A percentile compares a stretch with the other conserved stretches of the same genome.
Conservation (phyloP, 1,140 invertebrate species). For the Hestina assimilis region DNA sequence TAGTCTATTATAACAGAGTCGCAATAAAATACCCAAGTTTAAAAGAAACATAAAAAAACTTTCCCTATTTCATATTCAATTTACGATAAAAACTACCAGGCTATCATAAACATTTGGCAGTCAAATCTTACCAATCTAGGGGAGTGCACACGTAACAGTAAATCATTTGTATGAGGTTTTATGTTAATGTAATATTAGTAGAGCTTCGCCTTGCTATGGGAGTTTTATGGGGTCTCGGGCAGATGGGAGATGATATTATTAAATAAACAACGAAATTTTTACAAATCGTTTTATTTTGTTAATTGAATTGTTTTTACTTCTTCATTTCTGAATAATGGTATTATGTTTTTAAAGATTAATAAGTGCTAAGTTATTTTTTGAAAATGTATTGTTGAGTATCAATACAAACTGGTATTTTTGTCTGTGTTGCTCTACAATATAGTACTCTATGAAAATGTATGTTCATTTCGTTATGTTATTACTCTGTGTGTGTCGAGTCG, state of each 20-base stretch:
- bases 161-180: constrained; percentile 34
- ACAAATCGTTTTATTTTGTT: background rate
- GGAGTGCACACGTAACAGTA: constrained; percentile 30
- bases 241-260: constrained; percentile 11
- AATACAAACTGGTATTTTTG: no score
- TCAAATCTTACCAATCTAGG: constrained; percentile 34
- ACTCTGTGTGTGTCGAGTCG: no score
- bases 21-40: background rate
- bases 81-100: constrained; percentile 22
- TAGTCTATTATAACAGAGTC: no score
- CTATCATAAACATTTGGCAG: constrained; percentile 35
- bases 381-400: no score
- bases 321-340: background rate
- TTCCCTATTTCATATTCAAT: constrained; percentile 25
- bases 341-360: no score
- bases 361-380: no score
- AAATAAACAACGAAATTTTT: constrained; percentile 20
- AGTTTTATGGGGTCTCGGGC: constrained; percentile 32
- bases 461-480: no score
- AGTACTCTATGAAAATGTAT: no score
- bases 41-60: background rate
- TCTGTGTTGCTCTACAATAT: no score
- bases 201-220: constrained; percentile 27
- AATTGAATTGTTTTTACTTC: background rate
- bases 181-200: constrained; percentile 43